Base-by-base conservation (phyloP, 1,140 invertebrate species). In the Callitettix versicolor region DNA sequence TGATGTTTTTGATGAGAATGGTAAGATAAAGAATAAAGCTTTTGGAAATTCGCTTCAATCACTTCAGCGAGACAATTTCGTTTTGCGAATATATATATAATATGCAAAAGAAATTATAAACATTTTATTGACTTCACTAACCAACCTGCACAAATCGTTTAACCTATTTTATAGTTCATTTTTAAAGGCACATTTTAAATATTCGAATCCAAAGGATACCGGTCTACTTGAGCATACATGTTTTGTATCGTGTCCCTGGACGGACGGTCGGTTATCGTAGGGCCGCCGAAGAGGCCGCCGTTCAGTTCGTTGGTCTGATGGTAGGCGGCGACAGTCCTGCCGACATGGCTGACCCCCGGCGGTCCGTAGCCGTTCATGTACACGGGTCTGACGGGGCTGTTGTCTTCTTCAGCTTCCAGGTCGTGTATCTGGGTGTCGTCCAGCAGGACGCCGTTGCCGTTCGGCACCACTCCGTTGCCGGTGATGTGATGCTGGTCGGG, bases 181-280 rank as follows among this genome's bases (percentile, higher is more conserved):
- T 3, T 30, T 30, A 30, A 30, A 30, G 26, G 26, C 26, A 30
- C 26, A 30, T 30, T 34, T 49, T 21, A 51, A 11, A 64, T 61
- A 46, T 63, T 59, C 0, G 63, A 58, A 48, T 65, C 61, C 24
- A 64, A 59, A 7, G 59, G 55, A 33, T 65, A 64, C 7, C 56
- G 58, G 55, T 67, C 67, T n/a, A 69, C 62, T 57, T 67, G 60
- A n/a, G 62, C 58, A 44, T 68, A 68, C 68, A 69, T 69, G 17
- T 63, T 60, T 12, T 61, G 49, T n/a, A 69, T 62, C 0, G 67
- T 61, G 30, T 69, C 64, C 12, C 63, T 63, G 7, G 62, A 62
- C 1, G 65, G 61, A 46, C 61, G 57, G 20, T 20, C 38, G 7
- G 38, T 17, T 38, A 47, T 9, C 20, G 42, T 47, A 26, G 53